Conservation (phyloP, 2,888 invertebrate species). For the Panopea generosa region DNA sequence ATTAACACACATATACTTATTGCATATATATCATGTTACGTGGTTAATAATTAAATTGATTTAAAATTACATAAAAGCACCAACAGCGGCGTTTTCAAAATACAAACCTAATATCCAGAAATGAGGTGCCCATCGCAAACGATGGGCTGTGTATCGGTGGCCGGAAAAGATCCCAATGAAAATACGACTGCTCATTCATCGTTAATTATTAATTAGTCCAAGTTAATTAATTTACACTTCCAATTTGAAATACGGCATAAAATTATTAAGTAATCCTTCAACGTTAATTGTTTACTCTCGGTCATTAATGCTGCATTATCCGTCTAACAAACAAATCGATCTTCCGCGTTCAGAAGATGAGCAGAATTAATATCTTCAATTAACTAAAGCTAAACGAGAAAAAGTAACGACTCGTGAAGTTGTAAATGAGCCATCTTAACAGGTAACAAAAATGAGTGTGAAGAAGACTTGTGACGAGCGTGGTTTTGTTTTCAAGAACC, state of each 20-base stretch:
- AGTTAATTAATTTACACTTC: too few relatives aligned
- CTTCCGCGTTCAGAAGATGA: too few relatives aligned
- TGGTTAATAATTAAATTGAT: too few relatives aligned
- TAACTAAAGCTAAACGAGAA: constrained; percentile 14
- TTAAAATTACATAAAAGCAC: too few relatives aligned
- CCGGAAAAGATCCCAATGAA: constrained; percentile 80
- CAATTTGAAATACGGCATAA: too few relatives aligned
- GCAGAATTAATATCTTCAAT: not conserved
- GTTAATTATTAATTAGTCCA: not conserved
- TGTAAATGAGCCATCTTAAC: constrained; percentile 22
- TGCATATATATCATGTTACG: too few relatives aligned
- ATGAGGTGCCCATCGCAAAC: constrained; percentile 78
- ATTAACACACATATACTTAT: too few relatives aligned
- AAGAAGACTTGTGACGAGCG: constrained; percentile 10
- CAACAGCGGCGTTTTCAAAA: not conserved
- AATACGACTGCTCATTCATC: constrained; percentile 80
- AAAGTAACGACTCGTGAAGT: constrained; percentile 10
- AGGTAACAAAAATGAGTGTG: constrained; percentile 14
- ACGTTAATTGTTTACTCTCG: too few relatives aligned
- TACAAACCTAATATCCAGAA: constrained; percentile 79
- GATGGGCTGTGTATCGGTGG: constrained; percentile 78
- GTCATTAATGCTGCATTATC: too few relatives aligned
- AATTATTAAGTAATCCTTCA: too few relatives aligned
- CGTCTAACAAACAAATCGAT: too few relatives aligned
- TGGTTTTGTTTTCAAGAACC: constrained; percentile 12